Evolutionary conservation across 2,113 vertebrate species (phyloP).

Genomic region (Gracilinanus agilis): DNA sequence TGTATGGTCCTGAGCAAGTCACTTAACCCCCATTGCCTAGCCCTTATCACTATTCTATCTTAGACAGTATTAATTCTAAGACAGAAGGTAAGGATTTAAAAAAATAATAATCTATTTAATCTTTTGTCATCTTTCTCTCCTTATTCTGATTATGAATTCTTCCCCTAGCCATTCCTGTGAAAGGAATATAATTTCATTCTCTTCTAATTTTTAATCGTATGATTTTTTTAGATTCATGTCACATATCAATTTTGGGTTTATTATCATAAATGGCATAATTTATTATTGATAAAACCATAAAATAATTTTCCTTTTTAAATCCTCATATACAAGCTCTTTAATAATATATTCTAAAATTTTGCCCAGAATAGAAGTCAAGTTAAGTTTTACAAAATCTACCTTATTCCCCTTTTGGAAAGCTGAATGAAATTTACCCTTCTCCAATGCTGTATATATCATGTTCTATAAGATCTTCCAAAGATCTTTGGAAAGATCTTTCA

Average conservation of each 20-base stretch:
- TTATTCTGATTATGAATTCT: background rate
- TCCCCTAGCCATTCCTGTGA: background rate
- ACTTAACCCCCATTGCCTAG: no score
- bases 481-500: background rate
- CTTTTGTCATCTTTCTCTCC: background rate
- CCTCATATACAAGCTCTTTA: background rate
- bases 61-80: no score
- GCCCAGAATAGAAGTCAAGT: background rate
- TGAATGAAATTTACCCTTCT: background rate
- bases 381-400: background rate
- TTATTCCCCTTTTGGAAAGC: background rate
- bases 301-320: background rate
- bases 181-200: background rate
- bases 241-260: background rate
- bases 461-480: background rate
- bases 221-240: background rate
- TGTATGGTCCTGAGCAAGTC: no score
- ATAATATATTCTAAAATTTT: background rate
- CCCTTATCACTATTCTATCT: no score
- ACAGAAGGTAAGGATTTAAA: no score
- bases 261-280: background rate
- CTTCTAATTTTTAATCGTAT: background rate
- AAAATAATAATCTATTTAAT: background rate
- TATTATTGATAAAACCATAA: background rate
- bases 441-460: background rate